phyloP scores from a whole-genome alignment of 2,888 invertebrate species.

The Mactromeris polynyma region DNA sequence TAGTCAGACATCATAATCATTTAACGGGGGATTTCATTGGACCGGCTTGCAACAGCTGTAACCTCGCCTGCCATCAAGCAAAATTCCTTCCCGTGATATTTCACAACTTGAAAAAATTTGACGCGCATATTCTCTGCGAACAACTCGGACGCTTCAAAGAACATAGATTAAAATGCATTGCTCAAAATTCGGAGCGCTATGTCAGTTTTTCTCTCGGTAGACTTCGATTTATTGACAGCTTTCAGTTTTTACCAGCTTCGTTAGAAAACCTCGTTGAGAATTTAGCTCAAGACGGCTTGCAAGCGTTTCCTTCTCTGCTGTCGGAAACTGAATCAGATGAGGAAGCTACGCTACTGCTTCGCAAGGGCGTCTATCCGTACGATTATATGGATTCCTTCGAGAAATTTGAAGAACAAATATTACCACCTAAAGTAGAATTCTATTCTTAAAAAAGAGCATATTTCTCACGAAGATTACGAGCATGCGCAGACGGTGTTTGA shows the following conservation, averaged over 20 bases:
- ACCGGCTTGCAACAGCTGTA: slow-evolving; percentile 41
- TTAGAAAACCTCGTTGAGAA: slow-evolving; percentile 38
- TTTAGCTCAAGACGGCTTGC: slow-evolving; percentile 19
- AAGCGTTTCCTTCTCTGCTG: not conserved
- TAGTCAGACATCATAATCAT: slow-evolving; percentile 54
- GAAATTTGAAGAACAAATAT: slow-evolving; percentile 45
- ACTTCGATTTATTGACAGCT: slow-evolving; percentile 46
- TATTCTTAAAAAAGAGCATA: slow-evolving; percentile 26
- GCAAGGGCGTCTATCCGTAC: slow-evolving; percentile 62
- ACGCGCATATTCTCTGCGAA: slow-evolving; percentile 45
- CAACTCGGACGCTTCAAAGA: slow-evolving; percentile 44
- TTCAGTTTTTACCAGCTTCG: slow-evolving; percentile 32
- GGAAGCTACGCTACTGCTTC: slow-evolving; percentile 32
- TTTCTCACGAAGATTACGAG: slow-evolving; percentile 48
- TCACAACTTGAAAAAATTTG: slow-evolving; percentile 51
- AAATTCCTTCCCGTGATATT: slow-evolving; percentile 45
- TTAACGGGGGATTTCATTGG: slow-evolving; percentile 48
- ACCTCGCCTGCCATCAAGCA: slow-evolving; percentile 43
- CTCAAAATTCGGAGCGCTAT: slow-evolving; percentile 50
- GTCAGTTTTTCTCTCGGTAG: slow-evolving; percentile 40
- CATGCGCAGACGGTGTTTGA: slow-evolving; percentile 49
- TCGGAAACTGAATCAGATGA: slow-evolving; percentile 21
- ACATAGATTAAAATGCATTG: slow-evolving; percentile 22
- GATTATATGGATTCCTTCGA: slow-evolving; percentile 57
- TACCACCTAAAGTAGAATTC: slow-evolving; percentile 49